Conservation (phyloP, 2,888 invertebrate genomes). For the Ennomos erosarius region DNA sequence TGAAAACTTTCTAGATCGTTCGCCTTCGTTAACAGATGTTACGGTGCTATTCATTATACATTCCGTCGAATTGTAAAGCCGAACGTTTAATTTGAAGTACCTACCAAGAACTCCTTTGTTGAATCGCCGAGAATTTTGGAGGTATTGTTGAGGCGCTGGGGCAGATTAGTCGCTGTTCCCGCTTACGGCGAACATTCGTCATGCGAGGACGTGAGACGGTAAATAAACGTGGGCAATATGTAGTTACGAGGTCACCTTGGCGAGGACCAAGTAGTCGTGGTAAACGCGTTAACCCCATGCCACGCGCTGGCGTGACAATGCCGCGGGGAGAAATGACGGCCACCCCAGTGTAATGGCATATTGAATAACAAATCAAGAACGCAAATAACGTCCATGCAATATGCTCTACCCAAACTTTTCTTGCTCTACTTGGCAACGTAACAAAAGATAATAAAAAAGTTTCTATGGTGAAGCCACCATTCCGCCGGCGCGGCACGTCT, state of each 20-base stretch:
- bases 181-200: constrained; percentile 66
- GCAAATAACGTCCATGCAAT: constrained; percentile 52
- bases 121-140: constrained; percentile 57
- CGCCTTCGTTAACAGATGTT: constrained; percentile 86
- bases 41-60: constrained; percentile 86
- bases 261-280: constrained; percentile 33
- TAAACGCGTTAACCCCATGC: constrained; percentile 55
- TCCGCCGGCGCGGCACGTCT: constrained; percentile 64
- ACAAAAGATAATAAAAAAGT: constrained; percentile 69
- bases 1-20: constrained; percentile 85
- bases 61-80: constrained; percentile 84
- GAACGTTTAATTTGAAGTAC: constrained; percentile 85
- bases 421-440: constrained; percentile 41
- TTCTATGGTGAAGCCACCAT: constrained; percentile 61
- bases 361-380: constrained; percentile 54
- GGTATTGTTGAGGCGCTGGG: constrained; percentile 70
- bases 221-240: constrained; percentile 70
- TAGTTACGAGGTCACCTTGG: constrained; percentile 43
- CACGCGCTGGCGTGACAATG: constrained; percentile 43
- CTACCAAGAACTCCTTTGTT: constrained; percentile 80
- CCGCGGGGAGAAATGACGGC: constrained; percentile 53
- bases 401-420: constrained; percentile 52
- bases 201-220: constrained; percentile 63
- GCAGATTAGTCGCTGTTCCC: constrained; percentile 70
- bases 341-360: constrained; percentile 52